phyloP scores from a whole-genome alignment of 2,113 vertebrate genomes.

The Dicentrarchus labrax region DNA sequence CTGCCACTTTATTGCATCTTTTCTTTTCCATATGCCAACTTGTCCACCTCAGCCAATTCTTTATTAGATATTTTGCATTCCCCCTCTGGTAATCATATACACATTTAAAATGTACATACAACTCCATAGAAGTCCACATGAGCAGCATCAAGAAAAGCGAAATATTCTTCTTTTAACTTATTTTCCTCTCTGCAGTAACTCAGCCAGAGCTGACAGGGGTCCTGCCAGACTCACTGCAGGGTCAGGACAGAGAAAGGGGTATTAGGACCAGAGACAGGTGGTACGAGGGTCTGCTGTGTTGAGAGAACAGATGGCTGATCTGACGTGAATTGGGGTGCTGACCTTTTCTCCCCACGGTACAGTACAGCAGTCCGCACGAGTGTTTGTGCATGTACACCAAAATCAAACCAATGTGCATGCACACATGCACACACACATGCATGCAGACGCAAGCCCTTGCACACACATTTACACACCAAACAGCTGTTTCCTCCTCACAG shows the following conservation, averaged over 20 bases:
- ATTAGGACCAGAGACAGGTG: slow-evolving; percentile 74
- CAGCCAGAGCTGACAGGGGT: slow-evolving; percentile 61
- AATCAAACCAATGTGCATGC: slow-evolving; percentile 20
- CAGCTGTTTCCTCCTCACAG: slow-evolving; percentile 54
- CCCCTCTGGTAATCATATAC: neutral
- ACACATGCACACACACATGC: slow-evolving; percentile 11
- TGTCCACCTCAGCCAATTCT: neutral
- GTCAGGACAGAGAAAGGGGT: slow-evolving; percentile 63
- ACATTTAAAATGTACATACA: too few species aligned
- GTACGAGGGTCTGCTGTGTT: slow-evolving; percentile 35
- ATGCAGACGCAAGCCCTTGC: neutral
- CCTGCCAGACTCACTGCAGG: slow-evolving; percentile 44
- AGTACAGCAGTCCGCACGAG: slow-evolving; percentile 48
- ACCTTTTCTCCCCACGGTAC: slow-evolving; percentile 68
- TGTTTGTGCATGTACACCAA: slow-evolving; percentile 44
- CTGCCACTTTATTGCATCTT: neutral
- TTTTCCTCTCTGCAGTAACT: slow-evolving; percentile 33
- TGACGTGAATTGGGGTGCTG: slow-evolving; percentile 58
- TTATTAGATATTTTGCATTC: neutral
- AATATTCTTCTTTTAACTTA: slow-evolving; percentile 20
- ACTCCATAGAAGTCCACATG: neutral
- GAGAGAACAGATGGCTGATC: slow-evolving; percentile 77
- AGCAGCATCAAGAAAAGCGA: neutral
- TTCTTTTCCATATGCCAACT: neutral
- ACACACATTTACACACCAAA: slow-evolving; percentile 17